phyloP scores from a whole-genome alignment of 2,888 invertebrate genomes.

The Halictus ligatus region DNA sequence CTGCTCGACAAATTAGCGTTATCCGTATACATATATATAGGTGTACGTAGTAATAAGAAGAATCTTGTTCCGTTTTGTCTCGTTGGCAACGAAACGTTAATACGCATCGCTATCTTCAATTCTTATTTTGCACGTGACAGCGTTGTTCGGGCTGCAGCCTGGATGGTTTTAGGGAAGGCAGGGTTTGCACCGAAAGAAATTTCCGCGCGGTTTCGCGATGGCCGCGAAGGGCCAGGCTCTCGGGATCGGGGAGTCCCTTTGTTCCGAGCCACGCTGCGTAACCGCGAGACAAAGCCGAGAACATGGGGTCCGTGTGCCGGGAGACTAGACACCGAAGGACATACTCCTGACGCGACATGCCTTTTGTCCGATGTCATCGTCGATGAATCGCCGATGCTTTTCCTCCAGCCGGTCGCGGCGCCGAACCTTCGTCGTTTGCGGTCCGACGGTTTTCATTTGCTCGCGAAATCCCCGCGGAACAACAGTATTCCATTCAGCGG shows the following conservation, averaged over 20 bases:
- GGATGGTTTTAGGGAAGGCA: background rate
- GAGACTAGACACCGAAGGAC: constrained; percentile 35
- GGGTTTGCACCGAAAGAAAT: constrained; percentile 18
- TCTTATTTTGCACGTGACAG: too few species aligned
- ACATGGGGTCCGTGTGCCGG: constrained; percentile 22
- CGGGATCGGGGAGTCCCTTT: constrained; percentile 63
- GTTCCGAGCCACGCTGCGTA: constrained; percentile 66
- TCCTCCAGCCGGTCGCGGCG: background rate
- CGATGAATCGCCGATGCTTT: constrained; percentile 39
- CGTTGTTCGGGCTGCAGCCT: background rate
- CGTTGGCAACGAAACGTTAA: too few species aligned
- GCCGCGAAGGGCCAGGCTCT: constrained; percentile 46
- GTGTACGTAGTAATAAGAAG: too few species aligned
- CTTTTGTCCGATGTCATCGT: constrained; percentile 50
- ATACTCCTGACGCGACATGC: constrained; percentile 20
- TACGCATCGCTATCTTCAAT: too few species aligned
- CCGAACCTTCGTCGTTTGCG: background rate
- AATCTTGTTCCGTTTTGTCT: too few species aligned
- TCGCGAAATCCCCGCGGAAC: background rate
- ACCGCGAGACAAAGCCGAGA: constrained; percentile 61
- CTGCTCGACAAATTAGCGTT: background rate
- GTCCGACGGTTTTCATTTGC: background rate
- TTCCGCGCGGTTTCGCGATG: constrained; percentile 3
- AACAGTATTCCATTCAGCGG: background rate
- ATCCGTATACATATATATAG: too few species aligned